phyloP scores from a whole-genome alignment of 2,797 vertebrate species.

The Typhlichthys eigenmanni region DNA sequence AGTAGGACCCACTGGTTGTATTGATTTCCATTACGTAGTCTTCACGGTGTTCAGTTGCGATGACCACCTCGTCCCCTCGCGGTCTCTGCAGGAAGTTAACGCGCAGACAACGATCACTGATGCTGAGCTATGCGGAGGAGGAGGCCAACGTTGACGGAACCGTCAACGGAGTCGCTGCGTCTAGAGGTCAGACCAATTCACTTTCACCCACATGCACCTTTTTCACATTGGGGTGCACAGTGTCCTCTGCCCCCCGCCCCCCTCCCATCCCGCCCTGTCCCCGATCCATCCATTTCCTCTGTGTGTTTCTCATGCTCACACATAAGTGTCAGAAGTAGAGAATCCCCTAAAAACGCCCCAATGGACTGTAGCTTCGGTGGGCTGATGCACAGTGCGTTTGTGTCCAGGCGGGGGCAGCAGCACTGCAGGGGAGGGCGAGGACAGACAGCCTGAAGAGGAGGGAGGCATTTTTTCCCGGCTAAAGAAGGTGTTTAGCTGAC shows the following conservation, averaged over 20 bases:
- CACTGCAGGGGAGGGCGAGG: conserved; percentile 74
- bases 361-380: background rate
- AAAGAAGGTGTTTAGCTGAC: conserved; percentile 94
- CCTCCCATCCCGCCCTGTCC: too few relatives aligned
- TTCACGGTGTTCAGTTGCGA: too few relatives aligned
- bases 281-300: too few relatives aligned
- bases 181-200: conserved; percentile 45
- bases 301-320: background rate
- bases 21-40: background rate
- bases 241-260: too few relatives aligned
- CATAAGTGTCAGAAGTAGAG: background rate
- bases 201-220: background rate
- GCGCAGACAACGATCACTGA: conserved; percentile 81
- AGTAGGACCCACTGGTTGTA: conserved; percentile 72
- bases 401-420: conserved; percentile 85
- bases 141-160: conserved; percentile 88
- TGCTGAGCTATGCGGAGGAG: conserved; percentile 89
- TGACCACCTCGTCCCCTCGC: background rate
- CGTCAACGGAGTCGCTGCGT: conserved; percentile 80
- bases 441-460: conserved; percentile 70
- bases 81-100: conserved; percentile 81
- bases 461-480: conserved; percentile 91
- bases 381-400: conserved; percentile 68
- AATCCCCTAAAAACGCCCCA: background rate
- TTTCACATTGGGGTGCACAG: background rate